Percentiles rank a stretch among this genome's conserved stretches.
These are phyloP conservation scores for Otus sunia DNA, from an alignment of 2,113 vertebrate genomes.

Conservation along the genomic window DNA sequence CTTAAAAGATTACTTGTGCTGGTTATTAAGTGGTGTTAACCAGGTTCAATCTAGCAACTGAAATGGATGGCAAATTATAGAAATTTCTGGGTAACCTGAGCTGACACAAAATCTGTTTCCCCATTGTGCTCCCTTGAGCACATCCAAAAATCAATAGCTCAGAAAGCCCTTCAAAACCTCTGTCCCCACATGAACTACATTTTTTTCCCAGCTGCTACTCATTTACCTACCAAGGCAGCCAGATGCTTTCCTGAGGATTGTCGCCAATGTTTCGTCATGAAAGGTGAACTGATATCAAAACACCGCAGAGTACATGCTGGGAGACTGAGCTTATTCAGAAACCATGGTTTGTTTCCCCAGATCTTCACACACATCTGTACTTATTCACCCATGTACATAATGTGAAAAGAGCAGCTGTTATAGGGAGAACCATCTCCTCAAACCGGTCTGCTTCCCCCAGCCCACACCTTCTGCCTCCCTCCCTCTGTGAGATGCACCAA, in stretches of 20 bases:
- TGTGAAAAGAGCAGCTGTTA: neutral
- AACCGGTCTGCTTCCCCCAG: neutral
- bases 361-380: neutral
- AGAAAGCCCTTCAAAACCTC: slow-evolving; percentile 11
- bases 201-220: slow-evolving; percentile 35
- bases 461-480: neutral
- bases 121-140: neutral
- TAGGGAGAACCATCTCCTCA: neutral
- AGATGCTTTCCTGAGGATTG: slow-evolving; percentile 19
- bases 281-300: slow-evolving; percentile 14
- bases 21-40: neutral
- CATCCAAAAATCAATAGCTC: slow-evolving; percentile 30
- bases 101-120: slow-evolving; percentile 18
- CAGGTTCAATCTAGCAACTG: neutral
- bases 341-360: neutral
- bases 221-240: slow-evolving; percentile 31
- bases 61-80: neutral
- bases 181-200: neutral
- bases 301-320: neutral
- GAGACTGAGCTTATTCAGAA: neutral
- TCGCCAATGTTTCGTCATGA: neutral
- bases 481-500: neutral
- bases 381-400: neutral
- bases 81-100: neutral
- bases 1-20: neutral